Conservation (phyloP, 2,888 invertebrate genomes). For the Saturnia pavonia region DNA sequence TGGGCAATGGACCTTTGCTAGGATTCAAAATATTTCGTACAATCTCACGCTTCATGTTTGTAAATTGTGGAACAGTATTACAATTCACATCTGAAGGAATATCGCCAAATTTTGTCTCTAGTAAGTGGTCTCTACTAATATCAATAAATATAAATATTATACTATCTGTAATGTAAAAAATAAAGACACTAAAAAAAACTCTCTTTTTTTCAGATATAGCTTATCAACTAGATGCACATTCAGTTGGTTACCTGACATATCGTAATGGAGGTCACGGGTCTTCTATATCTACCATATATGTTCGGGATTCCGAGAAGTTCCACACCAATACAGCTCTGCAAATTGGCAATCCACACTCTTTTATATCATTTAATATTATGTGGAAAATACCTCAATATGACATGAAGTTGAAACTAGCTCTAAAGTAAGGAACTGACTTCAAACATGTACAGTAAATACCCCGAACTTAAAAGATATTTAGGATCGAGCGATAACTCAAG, state of each 20-base stretch:
- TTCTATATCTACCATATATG: conserved; percentile 90
- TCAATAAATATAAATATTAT: neutral
- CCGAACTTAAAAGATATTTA: too few species aligned
- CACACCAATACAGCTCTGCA: conserved; percentile 88
- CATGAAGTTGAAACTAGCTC: conserved; percentile 87
- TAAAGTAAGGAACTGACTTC: conserved; percentile 84
- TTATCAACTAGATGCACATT: conserved; percentile 92
- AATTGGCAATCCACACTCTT: conserved; percentile 91
- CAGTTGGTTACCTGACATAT: conserved; percentile 94
- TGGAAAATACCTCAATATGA: conserved; percentile 91
- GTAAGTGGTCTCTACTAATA: conserved; percentile 76
- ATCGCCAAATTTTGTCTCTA: conserved; percentile 88
- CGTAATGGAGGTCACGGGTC: conserved; percentile 85
- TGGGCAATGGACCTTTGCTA: conserved; percentile 91
- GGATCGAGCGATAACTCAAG: too few species aligned
- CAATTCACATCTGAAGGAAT: conserved; percentile 90
- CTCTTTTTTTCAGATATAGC: conserved; percentile 84
- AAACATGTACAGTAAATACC: neutral
- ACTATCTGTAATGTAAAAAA: neutral
- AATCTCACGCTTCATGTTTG: conserved; percentile 87
- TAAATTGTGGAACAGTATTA: conserved; percentile 88
- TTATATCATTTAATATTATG: conserved; percentile 87
- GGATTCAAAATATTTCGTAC: conserved; percentile 91
- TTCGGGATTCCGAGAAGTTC: conserved; percentile 87
- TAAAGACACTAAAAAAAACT: neutral